phyloP scores from a whole-genome alignment of 2,113 vertebrate species.

The Sylvietta virens region DNA sequence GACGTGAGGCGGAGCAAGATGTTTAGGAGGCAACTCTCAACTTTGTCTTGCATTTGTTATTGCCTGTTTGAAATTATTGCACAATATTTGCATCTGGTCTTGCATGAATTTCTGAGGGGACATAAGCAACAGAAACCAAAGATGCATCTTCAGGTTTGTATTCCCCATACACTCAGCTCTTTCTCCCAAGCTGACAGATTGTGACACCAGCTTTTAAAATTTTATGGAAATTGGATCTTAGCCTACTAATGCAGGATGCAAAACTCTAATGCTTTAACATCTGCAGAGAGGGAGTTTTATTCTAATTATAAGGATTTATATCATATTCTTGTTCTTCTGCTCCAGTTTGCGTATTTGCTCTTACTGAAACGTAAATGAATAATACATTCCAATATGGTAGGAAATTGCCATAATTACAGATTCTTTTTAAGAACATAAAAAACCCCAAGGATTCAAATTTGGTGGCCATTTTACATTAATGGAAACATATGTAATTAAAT shows the following conservation, averaged over 20 bases:
- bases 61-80: neutral
- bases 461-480: neutral
- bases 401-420: conserved; percentile 20
- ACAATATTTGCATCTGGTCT: neutral
- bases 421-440: neutral
- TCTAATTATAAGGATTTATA: conserved; percentile 51
- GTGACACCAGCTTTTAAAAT: neutral
- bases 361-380: conserved; percentile 10
- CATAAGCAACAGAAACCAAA: neutral
- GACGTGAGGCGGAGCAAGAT: neutral
- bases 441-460: neutral
- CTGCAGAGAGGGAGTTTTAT: conserved; percentile 4
- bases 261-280: conserved; percentile 30
- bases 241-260: conserved; percentile 13
- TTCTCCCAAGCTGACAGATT: neutral
- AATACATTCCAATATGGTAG: neutral
- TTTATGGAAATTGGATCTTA: conserved; percentile 19
- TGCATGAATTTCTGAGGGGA: neutral
- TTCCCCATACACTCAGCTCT: neutral
- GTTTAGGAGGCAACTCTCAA: neutral
- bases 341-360: conserved; percentile 5
- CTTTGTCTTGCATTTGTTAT: neutral
- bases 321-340: conserved; percentile 1
- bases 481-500: conserved; percentile 19
- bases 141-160: neutral